phyloP scores from a whole-genome alignment of 2,797 vertebrate species.

The Percopsis omiscomaycus region DNA sequence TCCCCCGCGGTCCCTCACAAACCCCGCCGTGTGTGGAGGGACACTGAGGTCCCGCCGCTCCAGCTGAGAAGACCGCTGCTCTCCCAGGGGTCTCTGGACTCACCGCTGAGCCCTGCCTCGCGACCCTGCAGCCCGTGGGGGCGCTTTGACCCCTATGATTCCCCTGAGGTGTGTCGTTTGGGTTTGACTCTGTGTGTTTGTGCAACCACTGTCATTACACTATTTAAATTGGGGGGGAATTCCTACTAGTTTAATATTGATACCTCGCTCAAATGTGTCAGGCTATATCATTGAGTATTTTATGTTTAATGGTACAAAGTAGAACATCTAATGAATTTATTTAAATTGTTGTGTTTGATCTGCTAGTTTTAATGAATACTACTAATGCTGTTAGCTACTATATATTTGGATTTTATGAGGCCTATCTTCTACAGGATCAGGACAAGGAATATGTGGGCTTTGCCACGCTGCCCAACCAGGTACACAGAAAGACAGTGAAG shows the following conservation, averaged over 20 bases:
- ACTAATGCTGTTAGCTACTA: not conserved
- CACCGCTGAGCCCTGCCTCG: conserved; percentile 77
- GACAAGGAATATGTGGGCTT: conserved; percentile 89
- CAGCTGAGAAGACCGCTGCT: conserved; percentile 49
- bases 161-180: conserved; percentile 80
- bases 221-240: not conserved
- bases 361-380: not conserved
- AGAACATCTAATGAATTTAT: too few relatives aligned
- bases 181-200: not conserved
- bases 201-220: not conserved
- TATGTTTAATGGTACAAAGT: too few relatives aligned
- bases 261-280: too few relatives aligned
- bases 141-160: conserved; percentile 88
- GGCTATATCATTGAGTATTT: too few relatives aligned
- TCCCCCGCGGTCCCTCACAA: conserved; percentile 44
- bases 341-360: too few relatives aligned
- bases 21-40: conserved; percentile 27
- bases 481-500: conserved; percentile 87
- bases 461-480: conserved; percentile 84
- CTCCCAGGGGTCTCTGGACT: conserved; percentile 76
- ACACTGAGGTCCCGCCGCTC: conserved; percentile 42
- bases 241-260: too few relatives aligned
- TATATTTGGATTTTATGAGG: not conserved
- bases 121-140: conserved; percentile 88
- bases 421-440: conserved; percentile 69